Percentiles rank a stretch among this genome's conserved stretches.
Evolutionary conservation across 2,113 vertebrate species (phyloP).

Genomic region (Triplophysa rosa): DNA sequence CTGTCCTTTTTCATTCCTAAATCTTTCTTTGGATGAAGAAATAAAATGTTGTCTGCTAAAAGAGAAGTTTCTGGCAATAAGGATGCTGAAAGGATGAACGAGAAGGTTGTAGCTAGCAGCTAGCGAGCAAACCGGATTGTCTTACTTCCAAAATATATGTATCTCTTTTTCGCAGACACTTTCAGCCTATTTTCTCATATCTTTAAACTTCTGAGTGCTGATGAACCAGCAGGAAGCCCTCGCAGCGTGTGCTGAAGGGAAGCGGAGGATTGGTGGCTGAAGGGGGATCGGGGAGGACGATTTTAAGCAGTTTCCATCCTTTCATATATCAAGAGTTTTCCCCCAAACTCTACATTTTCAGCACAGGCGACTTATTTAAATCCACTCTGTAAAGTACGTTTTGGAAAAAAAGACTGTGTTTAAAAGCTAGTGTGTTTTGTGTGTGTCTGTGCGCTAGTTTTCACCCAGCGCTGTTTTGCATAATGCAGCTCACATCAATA

Average conservation of each 20-base stretch:
- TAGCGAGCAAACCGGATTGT: slow-evolving; percentile 16
- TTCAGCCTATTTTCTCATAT: slow-evolving; percentile 19
- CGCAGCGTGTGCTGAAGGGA: slow-evolving; percentile 3
- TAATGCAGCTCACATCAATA: slow-evolving; percentile 12
- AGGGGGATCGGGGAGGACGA: not conserved
- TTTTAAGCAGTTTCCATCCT: slow-evolving; percentile 27
- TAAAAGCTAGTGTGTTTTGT: not conserved
- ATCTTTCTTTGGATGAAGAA: not conserved
- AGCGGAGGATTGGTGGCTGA: slow-evolving; percentile 5
- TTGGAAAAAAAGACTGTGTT: not conserved
- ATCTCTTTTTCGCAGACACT: slow-evolving; percentile 26
- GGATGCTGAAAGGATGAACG: not conserved
- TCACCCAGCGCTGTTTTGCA: slow-evolving; percentile 1
- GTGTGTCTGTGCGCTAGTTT: not conserved
- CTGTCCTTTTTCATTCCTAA: slow-evolving; percentile 1
- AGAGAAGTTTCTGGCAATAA: not conserved
- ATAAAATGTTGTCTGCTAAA: not conserved
- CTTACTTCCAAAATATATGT: slow-evolving; percentile 26
- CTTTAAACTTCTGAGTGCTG: not conserved
- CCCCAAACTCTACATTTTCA: not conserved
- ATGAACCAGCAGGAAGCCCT: slow-evolving; percentile 4
- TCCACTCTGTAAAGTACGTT: slow-evolving; percentile 1
- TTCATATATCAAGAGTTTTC: slow-evolving; percentile 19
- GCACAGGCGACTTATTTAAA: too few species aligned
- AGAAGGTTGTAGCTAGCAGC: not conserved